Base-by-base conservation (phyloP, 2,888 invertebrate species). In the Orchestes rusci region DNA sequence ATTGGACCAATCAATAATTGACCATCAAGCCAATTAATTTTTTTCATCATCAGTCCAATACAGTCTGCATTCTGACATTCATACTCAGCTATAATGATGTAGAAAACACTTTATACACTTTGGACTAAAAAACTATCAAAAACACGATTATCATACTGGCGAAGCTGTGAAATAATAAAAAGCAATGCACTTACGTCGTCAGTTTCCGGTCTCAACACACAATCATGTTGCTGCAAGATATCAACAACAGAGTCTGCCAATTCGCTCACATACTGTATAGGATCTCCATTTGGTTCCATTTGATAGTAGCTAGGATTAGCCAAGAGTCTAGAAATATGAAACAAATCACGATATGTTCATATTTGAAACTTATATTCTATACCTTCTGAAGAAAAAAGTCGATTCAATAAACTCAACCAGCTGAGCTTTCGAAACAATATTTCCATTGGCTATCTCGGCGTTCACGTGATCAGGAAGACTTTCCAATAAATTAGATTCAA, bases 331-430 rank as follows among this genome's bases (percentile, higher is more conserved):
- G 15, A 45, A 34, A n/a, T n/a, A n/a, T n/a, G n/a, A n/a, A n/a
- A n/a, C n/a, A n/a, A n/a, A 29, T 10, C n/a, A n/a, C n/a, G n/a
- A n/a, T n/a, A n/a, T n/a, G n/a, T n/a, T n/a, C n/a, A n/a, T n/a
- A n/a, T n/a, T n/a, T n/a, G n/a, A n/a, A n/a, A n/a, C n/a, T n/a
- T 23, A 23, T 23, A 23, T 23, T n/a, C n/a, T n/a, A n/a, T 36
- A 48, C 13, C 96, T 75, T 39, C 96, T 74, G 73, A 95, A 99
- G 73, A 97, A 94, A 63, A 94, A 99, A 0, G 99, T 99, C 88
- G 96, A 99, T 0, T 97, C 95, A 53, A 99, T 73, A 71, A 99
- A 99, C 68, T 99, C 96, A 45, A 99, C 73, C 36, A 94, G 86
- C 56, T 93, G 89, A 64, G 92, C 89, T 63, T 90, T 93, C 0